These are phyloP conservation scores for Ophioninae sp. DNA, from an alignment of 2,888 invertebrate genomes.

Conservation along the genomic window DNA sequence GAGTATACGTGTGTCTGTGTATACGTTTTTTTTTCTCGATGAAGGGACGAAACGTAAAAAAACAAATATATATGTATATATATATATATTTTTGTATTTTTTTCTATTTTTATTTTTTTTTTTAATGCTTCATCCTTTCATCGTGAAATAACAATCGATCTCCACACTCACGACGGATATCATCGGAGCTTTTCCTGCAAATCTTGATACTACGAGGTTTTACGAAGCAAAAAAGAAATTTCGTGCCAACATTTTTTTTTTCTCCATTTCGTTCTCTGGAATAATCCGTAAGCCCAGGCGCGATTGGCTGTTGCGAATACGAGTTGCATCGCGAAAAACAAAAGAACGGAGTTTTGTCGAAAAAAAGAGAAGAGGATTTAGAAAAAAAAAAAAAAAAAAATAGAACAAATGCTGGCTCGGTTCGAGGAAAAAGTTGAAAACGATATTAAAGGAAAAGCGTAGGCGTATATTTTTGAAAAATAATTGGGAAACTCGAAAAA, in stretches of 20 bases:
- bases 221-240: slow-evolving; percentile 2
- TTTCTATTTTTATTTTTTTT: too few relatives aligned
- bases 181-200: slow-evolving; percentile 18
- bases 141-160: background rate
- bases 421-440: slow-evolving; percentile 17
- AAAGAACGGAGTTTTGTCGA: too few relatives aligned
- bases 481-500: too few relatives aligned
- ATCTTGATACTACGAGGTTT: slow-evolving; percentile 31
- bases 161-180: slow-evolving; percentile 13
- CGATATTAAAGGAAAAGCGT: background rate
- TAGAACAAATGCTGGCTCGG: slow-evolving; percentile 3
- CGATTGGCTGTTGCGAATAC: slow-evolving; percentile 1
- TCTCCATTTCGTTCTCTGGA: background rate
- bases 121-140: too few relatives aligned
- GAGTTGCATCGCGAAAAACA: slow-evolving; percentile 21
- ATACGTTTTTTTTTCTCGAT: background rate
- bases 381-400: background rate
- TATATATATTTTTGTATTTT: too few relatives aligned
- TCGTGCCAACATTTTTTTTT: slow-evolving; percentile 19
- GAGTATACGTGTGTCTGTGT: background rate
- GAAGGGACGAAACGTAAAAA: too few relatives aligned
- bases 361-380: slow-evolving; percentile 17
- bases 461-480: too few relatives aligned
- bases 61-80: background rate
- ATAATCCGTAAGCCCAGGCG: slow-evolving; percentile 31